phyloP scores from a whole-genome alignment of 2,797 vertebrate species.

The Chanos chanos region DNA sequence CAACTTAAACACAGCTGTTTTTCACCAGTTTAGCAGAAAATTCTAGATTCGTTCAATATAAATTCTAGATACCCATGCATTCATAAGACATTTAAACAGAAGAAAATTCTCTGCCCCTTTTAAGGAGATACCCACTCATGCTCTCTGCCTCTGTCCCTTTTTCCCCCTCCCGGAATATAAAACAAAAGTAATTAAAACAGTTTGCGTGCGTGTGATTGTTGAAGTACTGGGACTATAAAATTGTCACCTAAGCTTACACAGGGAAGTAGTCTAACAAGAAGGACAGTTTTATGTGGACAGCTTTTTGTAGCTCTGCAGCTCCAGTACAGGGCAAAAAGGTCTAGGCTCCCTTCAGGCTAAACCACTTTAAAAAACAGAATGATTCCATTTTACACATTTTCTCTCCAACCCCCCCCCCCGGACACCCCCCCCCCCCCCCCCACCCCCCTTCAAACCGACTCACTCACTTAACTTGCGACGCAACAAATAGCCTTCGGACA shows the following conservation, averaged over 20 bases:
- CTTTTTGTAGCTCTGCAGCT: constrained; percentile 77
- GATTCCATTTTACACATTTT: constrained; percentile 73
- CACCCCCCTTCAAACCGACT: constrained; percentile 61
- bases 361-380: constrained; percentile 68
- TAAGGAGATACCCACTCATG: not conserved
- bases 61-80: too few species aligned
- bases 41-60: too few species aligned
- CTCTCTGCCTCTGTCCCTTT: constrained; percentile 3
- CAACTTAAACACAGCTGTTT: too few species aligned
- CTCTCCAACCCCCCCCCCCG: constrained; percentile 2
- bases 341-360: constrained; percentile 71
- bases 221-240: constrained; percentile 79
- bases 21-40: too few species aligned
- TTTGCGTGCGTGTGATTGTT: constrained; percentile 60
- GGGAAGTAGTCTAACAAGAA: constrained; percentile 80
- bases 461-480: constrained; percentile 59
- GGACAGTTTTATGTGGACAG: constrained; percentile 80
- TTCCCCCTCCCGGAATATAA: constrained; percentile 38
- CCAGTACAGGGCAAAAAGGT: constrained; percentile 60
- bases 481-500: constrained; percentile 65
- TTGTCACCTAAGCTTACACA: constrained; percentile 82
- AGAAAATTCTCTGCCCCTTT: not conserved
- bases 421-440: not conserved
- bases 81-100: too few species aligned
- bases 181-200: constrained; percentile 62